Percentiles rank a stretch among this genome's conserved stretches.
phyloP scores from a whole-genome alignment of 2,888 invertebrate genomes.

The Loripinus fragilis region DNA sequence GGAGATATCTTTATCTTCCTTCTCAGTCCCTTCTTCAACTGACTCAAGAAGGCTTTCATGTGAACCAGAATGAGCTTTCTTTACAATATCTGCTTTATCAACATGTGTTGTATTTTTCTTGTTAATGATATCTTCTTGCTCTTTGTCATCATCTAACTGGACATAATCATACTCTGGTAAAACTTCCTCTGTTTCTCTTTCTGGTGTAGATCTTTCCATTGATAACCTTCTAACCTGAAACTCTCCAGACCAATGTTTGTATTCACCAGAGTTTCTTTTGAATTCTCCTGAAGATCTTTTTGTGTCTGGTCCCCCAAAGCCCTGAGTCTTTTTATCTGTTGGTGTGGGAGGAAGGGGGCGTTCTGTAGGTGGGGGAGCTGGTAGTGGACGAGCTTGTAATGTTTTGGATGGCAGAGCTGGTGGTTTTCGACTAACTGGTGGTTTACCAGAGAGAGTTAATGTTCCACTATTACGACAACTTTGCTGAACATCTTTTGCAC shows the following conservation, averaged over 20 bases:
- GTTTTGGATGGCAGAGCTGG: constrained; percentile 58
- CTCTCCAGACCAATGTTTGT: constrained; percentile 57
- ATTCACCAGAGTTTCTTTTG: constrained; percentile 62
- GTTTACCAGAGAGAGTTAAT: constrained; percentile 55
- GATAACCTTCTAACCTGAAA: constrained; percentile 64
- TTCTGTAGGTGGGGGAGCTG: constrained; percentile 76
- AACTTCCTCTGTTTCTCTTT: constrained; percentile 85
- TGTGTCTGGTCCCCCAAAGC: constrained; percentile 45
- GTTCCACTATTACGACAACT: constrained; percentile 40
- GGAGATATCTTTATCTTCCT: background rate
- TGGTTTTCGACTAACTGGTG: constrained; percentile 70
- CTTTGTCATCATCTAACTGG: constrained; percentile 86
- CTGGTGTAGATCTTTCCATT: constrained; percentile 27
- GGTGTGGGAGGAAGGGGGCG: constrained; percentile 72
- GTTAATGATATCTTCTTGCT: constrained; percentile 1
- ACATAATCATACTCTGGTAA: constrained; percentile 96
- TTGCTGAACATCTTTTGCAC: constrained; percentile 64
- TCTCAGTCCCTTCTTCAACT: constrained; percentile 14
- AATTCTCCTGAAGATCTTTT: constrained; percentile 52
- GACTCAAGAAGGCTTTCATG: constrained; percentile 17
- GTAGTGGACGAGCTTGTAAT: constrained; percentile 87
- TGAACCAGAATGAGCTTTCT: constrained; percentile 2
- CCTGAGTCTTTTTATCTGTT: constrained; percentile 55
- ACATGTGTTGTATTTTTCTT: background rate
- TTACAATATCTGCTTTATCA: constrained; percentile 7